Percentiles rank a stretch among this genome's conserved stretches.
phyloP scores from a whole-genome alignment of 2,888 invertebrate species.

The Pinctada fucata region DNA sequence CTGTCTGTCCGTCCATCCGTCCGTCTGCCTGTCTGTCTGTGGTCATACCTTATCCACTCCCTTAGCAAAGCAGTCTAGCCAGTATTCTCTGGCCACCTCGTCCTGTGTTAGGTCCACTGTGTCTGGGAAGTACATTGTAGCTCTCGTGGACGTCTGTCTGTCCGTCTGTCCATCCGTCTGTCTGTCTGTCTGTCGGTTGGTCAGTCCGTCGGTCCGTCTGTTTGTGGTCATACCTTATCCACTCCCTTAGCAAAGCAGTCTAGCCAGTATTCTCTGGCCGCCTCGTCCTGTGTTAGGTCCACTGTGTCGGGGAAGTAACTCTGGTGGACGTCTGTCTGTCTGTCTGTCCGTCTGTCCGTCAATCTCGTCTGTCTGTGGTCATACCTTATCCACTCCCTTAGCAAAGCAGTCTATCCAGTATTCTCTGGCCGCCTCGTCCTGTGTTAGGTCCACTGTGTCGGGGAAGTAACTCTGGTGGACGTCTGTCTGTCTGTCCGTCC shows the following conservation, averaged over 20 bases:
- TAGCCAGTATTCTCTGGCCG: slow-evolving; percentile 93
- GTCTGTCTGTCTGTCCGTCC: too few species aligned
- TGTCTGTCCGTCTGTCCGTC: too few species aligned
- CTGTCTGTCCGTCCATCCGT: too few species aligned
- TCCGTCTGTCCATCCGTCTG: too few species aligned
- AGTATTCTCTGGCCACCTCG: slow-evolving; percentile 89
- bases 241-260: slow-evolving; percentile 91
- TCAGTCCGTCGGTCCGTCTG: too few species aligned
- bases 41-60: slow-evolving; percentile 84
- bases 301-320: slow-evolving; percentile 92
- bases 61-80: slow-evolving; percentile 92
- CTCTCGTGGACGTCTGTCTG: too few species aligned
- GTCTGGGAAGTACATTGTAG: slow-evolving; percentile 91
- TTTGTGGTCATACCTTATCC: slow-evolving; percentile 80
- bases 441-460: slow-evolving; percentile 92
- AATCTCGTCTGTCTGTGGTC: too few species aligned
- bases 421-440: slow-evolving; percentile 88
- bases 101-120: slow-evolving; percentile 93
- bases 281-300: slow-evolving; percentile 89
- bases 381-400: slow-evolving; percentile 85
- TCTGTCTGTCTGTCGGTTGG: too few species aligned
- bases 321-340: too few species aligned
- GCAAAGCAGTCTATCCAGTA: slow-evolving; percentile 97
- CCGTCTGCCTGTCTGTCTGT: too few species aligned
- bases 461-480: slow-evolving; percentile 90